Evolutionary conservation across 2,113 vertebrate genomes (phyloP).

Genomic region (Pitta sordida): DNA sequence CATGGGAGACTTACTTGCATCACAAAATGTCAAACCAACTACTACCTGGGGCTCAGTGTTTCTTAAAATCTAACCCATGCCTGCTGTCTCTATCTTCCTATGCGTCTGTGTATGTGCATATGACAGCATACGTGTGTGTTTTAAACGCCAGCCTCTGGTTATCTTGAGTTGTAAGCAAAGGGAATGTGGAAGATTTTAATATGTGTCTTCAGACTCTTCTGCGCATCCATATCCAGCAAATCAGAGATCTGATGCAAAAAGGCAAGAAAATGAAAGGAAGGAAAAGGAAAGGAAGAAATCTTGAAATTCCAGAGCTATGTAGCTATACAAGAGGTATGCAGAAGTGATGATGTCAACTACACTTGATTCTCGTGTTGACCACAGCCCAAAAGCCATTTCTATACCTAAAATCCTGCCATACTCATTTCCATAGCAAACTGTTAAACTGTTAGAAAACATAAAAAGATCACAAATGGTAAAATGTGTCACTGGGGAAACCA

Average conservation of each 20-base stretch:
- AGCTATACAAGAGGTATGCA: neutral
- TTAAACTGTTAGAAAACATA: neutral
- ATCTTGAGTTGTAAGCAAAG: neutral
- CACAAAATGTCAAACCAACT: constrained; percentile 19
- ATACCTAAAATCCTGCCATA: neutral
- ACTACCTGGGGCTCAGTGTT: neutral
- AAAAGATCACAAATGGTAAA: neutral
- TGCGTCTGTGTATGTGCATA: neutral
- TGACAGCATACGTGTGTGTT: neutral
- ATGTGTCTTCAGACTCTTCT: neutral
- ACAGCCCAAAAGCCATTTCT: neutral
- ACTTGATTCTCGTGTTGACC: neutral
- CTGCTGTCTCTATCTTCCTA: neutral
- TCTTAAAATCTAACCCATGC: neutral
- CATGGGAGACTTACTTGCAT: constrained; percentile 1
- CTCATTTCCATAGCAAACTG: neutral
- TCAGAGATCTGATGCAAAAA: neutral
- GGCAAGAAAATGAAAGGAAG: neutral
- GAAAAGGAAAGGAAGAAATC: neutral
- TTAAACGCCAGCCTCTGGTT: neutral
- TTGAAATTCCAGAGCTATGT: neutral
- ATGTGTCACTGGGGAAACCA: neutral
- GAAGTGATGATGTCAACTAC: neutral
- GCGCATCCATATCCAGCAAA: neutral
- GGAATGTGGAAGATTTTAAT: neutral